Percentiles rank a stretch among this genome's conserved stretches.
Conservation (phyloP, 2,888 invertebrate species). For the Mesorhabditis belari region DNA sequence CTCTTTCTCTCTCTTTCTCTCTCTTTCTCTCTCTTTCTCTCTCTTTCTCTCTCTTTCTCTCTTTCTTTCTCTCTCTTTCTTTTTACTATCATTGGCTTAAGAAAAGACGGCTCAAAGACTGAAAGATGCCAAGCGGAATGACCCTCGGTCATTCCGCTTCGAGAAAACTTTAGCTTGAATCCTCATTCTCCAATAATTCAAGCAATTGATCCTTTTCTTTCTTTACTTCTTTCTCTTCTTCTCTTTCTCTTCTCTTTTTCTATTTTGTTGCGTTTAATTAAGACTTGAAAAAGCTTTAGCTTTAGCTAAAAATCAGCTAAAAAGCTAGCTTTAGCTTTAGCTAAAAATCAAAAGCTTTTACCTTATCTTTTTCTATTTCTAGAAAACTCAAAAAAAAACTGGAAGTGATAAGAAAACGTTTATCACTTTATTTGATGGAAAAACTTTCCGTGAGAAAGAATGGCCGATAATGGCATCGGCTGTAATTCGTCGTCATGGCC, state of each 20-base stretch:
- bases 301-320: too few relatives aligned
- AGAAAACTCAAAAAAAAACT: not conserved
- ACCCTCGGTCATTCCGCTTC: too few relatives aligned
- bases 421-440: too few relatives aligned
- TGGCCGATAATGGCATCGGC: not conserved
- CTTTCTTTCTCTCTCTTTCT: constrained; percentile 3
- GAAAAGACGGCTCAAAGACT: too few relatives aligned
- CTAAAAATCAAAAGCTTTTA: too few relatives aligned
- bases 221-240: constrained; percentile 1
- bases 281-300: too few relatives aligned
- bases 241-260: constrained; percentile 3
- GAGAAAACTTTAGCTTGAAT: too few relatives aligned
- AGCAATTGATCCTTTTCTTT: constrained; percentile 2
- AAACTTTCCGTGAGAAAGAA: too few relatives aligned
- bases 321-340: too few relatives aligned
- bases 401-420: not conserved
- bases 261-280: constrained; percentile 1
- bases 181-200: too few relatives aligned
- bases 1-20: not conserved
- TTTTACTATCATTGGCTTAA: too few relatives aligned
- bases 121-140: too few relatives aligned
- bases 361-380: not conserved
- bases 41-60: not conserved
- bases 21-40: not conserved
- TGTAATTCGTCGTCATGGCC: not conserved